These are phyloP conservation scores for Drosophila tanythrix DNA, from an alignment of 2,888 invertebrate species.

Conservation along the genomic window DNA sequence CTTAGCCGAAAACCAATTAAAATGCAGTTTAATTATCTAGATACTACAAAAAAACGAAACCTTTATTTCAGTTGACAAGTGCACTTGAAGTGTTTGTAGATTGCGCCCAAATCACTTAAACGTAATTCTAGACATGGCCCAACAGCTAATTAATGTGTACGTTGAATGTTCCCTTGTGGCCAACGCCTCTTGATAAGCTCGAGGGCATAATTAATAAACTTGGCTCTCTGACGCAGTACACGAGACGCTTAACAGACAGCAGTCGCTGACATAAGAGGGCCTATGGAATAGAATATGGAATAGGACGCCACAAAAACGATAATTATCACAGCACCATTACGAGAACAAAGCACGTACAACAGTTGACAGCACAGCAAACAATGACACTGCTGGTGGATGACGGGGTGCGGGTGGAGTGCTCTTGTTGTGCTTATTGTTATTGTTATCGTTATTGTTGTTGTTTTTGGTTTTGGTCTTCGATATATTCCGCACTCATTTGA, in stretches of 20 bases:
- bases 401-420: conserved; percentile 6
- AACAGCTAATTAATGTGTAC: conserved; percentile 63
- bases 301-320: conserved; percentile 48
- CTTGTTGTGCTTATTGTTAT: conserved; percentile 5
- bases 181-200: conserved; percentile 44
- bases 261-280: conserved; percentile 8
- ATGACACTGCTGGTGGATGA: conserved; percentile 12
- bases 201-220: conserved; percentile 69
- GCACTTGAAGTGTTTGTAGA: conserved; percentile 23
- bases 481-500: conserved; percentile 88
- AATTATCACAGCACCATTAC: conserved; percentile 70
- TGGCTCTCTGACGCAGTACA: conserved; percentile 57
- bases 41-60: conserved; percentile 17
- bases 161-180: conserved; percentile 31
- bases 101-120: conserved; percentile 35
- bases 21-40: conserved; percentile 15
- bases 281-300: neutral
- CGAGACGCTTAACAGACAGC: conserved; percentile 52
- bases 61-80: conserved; percentile 43
- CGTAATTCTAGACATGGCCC: conserved; percentile 42
- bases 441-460: neutral
- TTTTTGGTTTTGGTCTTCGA: neutral
- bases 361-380: conserved; percentile 65
- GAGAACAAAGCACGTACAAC: conserved; percentile 67
- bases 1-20: conserved; percentile 20